Evolutionary conservation across 2,113 vertebrate genomes (phyloP).

Genomic region (Clupea harengus): DNA sequence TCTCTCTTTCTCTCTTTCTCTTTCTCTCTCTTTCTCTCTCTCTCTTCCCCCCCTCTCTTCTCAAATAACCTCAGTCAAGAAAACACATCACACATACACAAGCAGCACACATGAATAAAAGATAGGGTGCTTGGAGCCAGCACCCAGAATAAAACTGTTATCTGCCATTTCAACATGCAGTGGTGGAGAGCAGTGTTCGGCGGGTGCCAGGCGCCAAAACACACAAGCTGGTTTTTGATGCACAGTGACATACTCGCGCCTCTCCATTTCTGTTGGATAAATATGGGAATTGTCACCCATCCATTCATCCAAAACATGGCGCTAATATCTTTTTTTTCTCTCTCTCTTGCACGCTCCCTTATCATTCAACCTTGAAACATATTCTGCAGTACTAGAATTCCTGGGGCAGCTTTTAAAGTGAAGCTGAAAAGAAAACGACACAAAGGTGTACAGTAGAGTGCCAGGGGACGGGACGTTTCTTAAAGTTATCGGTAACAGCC

Average conservation of each 20-base stretch:
- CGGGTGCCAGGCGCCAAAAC: constrained; percentile 19
- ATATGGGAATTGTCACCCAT: constrained; percentile 27
- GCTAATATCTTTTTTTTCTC: background rate
- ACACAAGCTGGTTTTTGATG: constrained; percentile 32
- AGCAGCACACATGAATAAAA: constrained; percentile 50
- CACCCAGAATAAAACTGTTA: constrained; percentile 52
- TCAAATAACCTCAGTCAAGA: constrained; percentile 5
- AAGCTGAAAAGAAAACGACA: background rate
- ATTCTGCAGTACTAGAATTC: background rate
- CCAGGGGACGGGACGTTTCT: background rate
- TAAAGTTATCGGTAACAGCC: background rate
- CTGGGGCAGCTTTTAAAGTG: background rate
- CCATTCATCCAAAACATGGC: background rate
- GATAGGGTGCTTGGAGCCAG: constrained; percentile 40
- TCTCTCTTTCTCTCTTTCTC: background rate
- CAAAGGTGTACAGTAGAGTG: background rate
- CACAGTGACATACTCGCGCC: background rate
- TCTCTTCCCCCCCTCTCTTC: background rate
- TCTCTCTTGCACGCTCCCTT: background rate
- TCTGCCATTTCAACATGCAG: constrained; percentile 46
- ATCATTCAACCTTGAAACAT: background rate
- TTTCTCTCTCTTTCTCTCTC: constrained; percentile 5
- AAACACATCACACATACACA: constrained; percentile 10
- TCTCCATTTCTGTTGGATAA: constrained; percentile 22
- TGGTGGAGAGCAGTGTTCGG: constrained; percentile 21